Conservation (phyloP, 2,888 invertebrate species). For the Dasysyrphus tricinctus region DNA sequence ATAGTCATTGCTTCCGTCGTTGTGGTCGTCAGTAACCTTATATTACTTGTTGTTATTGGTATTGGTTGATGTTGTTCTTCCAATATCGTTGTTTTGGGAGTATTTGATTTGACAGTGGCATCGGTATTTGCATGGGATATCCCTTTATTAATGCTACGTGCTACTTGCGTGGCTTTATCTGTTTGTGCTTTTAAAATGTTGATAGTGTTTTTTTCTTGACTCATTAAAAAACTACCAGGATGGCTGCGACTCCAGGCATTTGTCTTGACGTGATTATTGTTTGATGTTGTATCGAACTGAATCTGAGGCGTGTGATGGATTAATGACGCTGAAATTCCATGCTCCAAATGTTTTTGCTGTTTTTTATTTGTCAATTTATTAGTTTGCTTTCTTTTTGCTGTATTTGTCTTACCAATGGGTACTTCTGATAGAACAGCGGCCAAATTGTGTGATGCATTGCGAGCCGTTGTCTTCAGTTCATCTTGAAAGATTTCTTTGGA, state of each 20-base stretch:
- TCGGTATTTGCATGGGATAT: constrained; percentile 31
- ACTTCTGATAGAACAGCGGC: constrained; percentile 50
- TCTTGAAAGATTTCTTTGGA: constrained; percentile 41
- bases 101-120: constrained; percentile 61
- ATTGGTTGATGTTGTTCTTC: constrained; percentile 18
- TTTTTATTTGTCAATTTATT: constrained; percentile 31
- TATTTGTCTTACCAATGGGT: constrained; percentile 43
- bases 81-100: constrained; percentile 21
- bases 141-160: constrained; percentile 42
- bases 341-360: constrained; percentile 76
- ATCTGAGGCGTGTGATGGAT: constrained; percentile 35
- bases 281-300: constrained; percentile 67
- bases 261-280: constrained; percentile 76
- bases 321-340: constrained; percentile 58
- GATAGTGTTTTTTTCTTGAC: constrained; percentile 53
- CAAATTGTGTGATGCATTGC: background rate
- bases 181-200: constrained; percentile 72
- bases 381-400: constrained; percentile 45
- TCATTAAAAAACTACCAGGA: constrained; percentile 68
- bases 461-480: constrained; percentile 22
- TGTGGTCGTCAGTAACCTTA: background rate
- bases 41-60: background rate
- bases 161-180: constrained; percentile 57
- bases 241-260: background rate
- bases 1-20: constrained; percentile 27